Evolutionary conservation across 2,113 vertebrate species (phyloP).

Genomic region (Prochilodus magdalenae): DNA sequence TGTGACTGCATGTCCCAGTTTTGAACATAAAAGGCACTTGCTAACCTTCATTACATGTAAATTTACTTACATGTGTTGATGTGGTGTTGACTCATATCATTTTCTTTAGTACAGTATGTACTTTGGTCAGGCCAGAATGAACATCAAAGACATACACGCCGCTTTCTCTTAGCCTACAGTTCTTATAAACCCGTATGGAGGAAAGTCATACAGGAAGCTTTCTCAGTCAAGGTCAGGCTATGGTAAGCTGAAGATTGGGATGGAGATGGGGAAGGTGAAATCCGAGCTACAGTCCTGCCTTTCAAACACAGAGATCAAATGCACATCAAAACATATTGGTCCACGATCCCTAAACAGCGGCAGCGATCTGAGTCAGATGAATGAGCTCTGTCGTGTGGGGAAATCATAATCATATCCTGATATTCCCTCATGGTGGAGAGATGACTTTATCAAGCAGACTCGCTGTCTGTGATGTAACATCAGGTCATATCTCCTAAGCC

Average conservation of each 20-base stretch:
- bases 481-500: constrained; percentile 66
- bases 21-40: neutral
- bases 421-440: constrained; percentile 69
- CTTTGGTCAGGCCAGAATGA: neutral
- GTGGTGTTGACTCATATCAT: neutral
- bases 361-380: constrained; percentile 76
- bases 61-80: neutral
- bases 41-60: neutral
- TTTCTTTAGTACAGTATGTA: neutral
- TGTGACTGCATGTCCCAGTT: neutral
- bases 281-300: constrained; percentile 7
- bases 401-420: constrained; percentile 77
- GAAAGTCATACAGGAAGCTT: neutral
- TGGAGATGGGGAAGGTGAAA: neutral
- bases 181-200: neutral
- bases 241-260: neutral
- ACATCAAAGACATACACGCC: neutral
- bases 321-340: constrained; percentile 48
- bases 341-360: constrained; percentile 48
- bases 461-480: constrained; percentile 65
- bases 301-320: constrained; percentile 49
- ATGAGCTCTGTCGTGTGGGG: constrained; percentile 73
- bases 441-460: constrained; percentile 71
- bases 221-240: constrained; percentile 43
- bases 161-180: neutral